Percentiles rank a stretch among this genome's conserved stretches.
Conservation (phyloP, 1,140 invertebrate species). For the Sinonovacula constricta region DNA sequence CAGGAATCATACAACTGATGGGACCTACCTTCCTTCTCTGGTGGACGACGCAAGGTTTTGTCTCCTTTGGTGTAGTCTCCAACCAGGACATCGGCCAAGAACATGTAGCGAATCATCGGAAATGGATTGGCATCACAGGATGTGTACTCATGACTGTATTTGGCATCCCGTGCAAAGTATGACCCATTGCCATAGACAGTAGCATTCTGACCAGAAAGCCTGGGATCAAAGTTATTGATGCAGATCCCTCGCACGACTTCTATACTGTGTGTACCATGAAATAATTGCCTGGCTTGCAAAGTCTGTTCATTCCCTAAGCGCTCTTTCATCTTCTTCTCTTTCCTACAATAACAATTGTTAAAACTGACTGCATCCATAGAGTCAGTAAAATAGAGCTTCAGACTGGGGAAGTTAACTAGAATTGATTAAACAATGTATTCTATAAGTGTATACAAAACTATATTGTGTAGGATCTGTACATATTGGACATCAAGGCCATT, state of each 20-base stretch:
- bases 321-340: background rate
- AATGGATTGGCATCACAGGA: background rate
- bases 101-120: constrained; percentile 60
- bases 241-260: constrained; percentile 61
- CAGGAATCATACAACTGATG: constrained; percentile 70
- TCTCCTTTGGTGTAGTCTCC: constrained; percentile 64
- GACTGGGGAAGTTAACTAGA: too few species aligned
- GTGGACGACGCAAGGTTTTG: constrained; percentile 60
- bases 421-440: too few species aligned
- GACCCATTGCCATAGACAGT: constrained; percentile 69
- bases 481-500: too few species aligned
- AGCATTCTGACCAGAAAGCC: constrained; percentile 62
- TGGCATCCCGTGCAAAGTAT: constrained; percentile 70
- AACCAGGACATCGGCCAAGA: constrained; percentile 67
- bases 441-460: too few species aligned
- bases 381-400: too few species aligned
- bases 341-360: background rate
- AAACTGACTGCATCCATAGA: too few species aligned
- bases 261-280: constrained; percentile 64
- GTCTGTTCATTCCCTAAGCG: constrained; percentile 14
- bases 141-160: constrained; percentile 63
- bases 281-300: constrained; percentile 57
- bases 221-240: constrained; percentile 66
- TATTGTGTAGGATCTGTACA: too few species aligned
- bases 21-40: constrained; percentile 52